These are phyloP conservation scores for Callospermophilus lateralis DNA, from an alignment of 2,113 vertebrate species.

Conservation along the genomic window DNA sequence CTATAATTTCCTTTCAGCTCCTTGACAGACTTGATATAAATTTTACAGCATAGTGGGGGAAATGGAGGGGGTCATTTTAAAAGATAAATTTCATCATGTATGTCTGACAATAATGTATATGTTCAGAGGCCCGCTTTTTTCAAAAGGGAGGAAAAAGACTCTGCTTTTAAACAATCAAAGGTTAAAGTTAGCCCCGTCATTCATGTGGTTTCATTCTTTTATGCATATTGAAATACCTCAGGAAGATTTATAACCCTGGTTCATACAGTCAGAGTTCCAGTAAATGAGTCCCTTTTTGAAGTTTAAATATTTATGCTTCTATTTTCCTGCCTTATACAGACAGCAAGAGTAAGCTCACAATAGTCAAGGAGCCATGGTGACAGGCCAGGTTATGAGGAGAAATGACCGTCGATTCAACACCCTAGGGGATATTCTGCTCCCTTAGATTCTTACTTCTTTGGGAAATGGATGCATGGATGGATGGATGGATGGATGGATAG, in stretches of 20 bases:
- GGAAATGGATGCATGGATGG: not conserved
- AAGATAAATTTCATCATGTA: conserved; percentile 72
- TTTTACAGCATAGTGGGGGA: conserved; percentile 62
- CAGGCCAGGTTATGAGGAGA: conserved; percentile 49
- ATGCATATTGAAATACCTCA: conserved; percentile 84
- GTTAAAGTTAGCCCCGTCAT: conserved; percentile 84
- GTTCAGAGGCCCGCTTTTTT: conserved; percentile 53
- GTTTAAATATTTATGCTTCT: conserved; percentile 89
- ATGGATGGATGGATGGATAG: not conserved
- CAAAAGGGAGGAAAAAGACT: conserved; percentile 79
- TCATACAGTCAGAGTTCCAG: conserved; percentile 86
- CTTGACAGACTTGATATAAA: conserved; percentile 83
- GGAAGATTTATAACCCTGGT: conserved; percentile 85
- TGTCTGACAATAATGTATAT: conserved; percentile 61
- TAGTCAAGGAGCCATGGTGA: conserved; percentile 69
- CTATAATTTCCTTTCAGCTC: conserved; percentile 80
- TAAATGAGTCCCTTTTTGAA: conserved; percentile 85
- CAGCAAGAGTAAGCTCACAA: conserved; percentile 63
- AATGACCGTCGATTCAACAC: not conserved
- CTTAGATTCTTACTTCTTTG: not conserved
- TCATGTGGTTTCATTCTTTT: conserved; percentile 85
- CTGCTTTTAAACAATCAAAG: conserved; percentile 87
- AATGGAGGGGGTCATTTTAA: not conserved
- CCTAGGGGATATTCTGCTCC: not conserved
- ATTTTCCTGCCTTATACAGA: conserved; percentile 80